A percentile compares a stretch with the other conserved stretches of the same genome.
These are phyloP conservation scores for Oryzias curvinotus DNA, from an alignment of 2,113 vertebrate genomes.

Conservation along the genomic window DNA sequence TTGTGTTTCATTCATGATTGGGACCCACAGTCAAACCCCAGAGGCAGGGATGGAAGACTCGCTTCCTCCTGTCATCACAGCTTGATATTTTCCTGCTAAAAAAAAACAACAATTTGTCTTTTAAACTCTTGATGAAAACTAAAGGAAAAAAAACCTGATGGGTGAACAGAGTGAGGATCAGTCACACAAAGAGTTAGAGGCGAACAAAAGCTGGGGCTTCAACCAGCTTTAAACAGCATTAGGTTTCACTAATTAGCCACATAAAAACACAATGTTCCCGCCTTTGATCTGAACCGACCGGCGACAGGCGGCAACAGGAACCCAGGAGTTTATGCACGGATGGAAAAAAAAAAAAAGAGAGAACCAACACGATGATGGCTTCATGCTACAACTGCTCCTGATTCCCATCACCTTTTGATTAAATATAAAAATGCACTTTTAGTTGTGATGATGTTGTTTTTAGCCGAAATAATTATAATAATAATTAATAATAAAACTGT, in stretches of 20 bases:
- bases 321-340: too few species aligned
- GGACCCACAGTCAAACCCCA: not conserved
- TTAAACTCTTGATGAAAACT: not conserved
- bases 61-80: constrained; percentile 5
- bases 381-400: too few species aligned
- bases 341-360: too few species aligned
- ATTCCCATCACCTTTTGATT: too few species aligned
- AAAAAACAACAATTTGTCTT: not conserved
- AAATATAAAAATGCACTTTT: too few species aligned
- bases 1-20: not conserved
- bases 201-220: not conserved
- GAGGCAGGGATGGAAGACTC: not conserved
- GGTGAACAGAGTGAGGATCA: not conserved
- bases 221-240: not conserved
- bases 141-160: too few species aligned
- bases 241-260: constrained; percentile 8
- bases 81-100: not conserved
- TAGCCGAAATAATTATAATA: too few species aligned
- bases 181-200: not conserved
- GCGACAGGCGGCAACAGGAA: not conserved
- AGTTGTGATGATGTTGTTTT: too few species aligned
- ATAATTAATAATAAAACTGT: too few species aligned
- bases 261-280: not conserved
- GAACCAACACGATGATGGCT: too few species aligned
- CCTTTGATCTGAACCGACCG: not conserved